Base-by-base conservation (phyloP, 2,797 vertebrate genomes). In the Hapalemur alaotrensis region DNA sequence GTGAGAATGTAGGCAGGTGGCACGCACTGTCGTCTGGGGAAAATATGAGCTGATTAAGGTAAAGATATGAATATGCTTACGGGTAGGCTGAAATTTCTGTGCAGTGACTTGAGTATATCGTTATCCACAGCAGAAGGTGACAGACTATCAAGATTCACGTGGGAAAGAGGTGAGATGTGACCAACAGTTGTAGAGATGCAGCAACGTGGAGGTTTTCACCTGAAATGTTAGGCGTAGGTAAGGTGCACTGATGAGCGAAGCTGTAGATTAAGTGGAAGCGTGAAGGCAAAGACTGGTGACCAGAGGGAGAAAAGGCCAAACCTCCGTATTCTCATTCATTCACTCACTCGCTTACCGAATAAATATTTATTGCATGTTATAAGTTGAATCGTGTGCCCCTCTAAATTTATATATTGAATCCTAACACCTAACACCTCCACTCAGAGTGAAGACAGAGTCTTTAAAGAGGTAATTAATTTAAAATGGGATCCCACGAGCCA, bases 81-180 rank as follows among this genome's bases (percentile, higher is more conserved):
- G 50, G 72, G 72, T 11, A 38, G 57, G 67, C 2, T 22, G 32
- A 91, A 73, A 50, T 75, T 80, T 65, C 76, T 54, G n/a, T 38
- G 23, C n/a, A 25, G n/a, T 35, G 50, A 75, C 0, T 0, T 5
- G 22, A 84, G 57, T 28, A 46, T 10, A 4, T 18, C 41, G 65
- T 48, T 9, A 2, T 80, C 69, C 22, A 65, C 25, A 46, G 25
- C 0, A 5, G 54, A 28, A 32, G 28, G 20, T 4, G 4, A 73
- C 41, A 28, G 75, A 11, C 12, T 12, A 70, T 54, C n/a, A 43
- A 35, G 63, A 87, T 17, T 15, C n/a, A 48, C 14, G 3, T 1
- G 10, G 28, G 65, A 46, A 65, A 14, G 43, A 57, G 9, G 35
- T 0, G 7, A 5, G 11, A 25, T 1, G 0, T 57, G 1, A 32